These are phyloP conservation scores for Frieseomelitta varia DNA, from an alignment of 1,140 invertebrate genomes.

Conservation along the genomic window DNA sequence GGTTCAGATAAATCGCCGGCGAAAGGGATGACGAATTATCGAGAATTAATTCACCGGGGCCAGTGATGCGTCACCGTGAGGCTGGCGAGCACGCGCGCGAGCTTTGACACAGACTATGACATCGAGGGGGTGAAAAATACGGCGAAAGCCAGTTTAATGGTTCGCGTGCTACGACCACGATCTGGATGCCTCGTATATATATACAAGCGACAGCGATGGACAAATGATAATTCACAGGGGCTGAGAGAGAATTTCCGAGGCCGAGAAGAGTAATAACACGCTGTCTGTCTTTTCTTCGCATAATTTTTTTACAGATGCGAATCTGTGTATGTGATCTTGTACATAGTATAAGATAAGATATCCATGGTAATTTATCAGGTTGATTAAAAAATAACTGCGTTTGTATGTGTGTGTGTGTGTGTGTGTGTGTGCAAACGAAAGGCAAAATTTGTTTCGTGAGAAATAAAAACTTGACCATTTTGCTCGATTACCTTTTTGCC, in stretches of 20 bases:
- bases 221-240: slow-evolving; percentile 13
- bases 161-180: not conserved
- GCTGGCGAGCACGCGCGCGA: too few species aligned
- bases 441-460: too few species aligned
- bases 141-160: slow-evolving; percentile 49
- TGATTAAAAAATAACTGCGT: too few species aligned
- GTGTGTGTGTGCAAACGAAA: too few species aligned
- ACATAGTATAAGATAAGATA: not conserved
- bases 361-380: not conserved
- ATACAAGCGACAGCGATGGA: slow-evolving; percentile 49
- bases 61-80: slow-evolving; percentile 17
- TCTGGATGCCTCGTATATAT: slow-evolving; percentile 39
- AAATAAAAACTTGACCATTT: too few species aligned
- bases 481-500: too few species aligned
- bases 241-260: not conserved
- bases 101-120: not conserved
- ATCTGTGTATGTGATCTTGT: too few species aligned
- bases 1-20: slow-evolving; percentile 32
- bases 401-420: too few species aligned
- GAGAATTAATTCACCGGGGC: slow-evolving; percentile 42
- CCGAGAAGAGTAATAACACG: not conserved
- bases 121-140: slow-evolving; percentile 40
- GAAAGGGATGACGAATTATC: slow-evolving; percentile 51
- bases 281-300: not conserved
- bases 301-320: not conserved